Conservation (phyloP, 2,113 vertebrate species). For the Daboia siamensis region DNA sequence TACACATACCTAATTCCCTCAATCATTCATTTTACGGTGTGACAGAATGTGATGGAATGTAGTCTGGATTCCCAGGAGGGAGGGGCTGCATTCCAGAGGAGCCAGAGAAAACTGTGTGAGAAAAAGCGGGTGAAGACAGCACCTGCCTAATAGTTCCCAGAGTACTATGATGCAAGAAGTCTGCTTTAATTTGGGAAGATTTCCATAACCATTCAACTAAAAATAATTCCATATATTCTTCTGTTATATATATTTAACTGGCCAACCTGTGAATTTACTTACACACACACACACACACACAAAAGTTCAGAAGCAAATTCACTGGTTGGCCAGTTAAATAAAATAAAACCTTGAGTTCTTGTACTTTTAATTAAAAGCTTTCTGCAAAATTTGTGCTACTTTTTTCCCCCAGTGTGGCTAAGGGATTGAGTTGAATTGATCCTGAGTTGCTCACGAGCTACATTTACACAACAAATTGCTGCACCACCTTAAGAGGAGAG, state of each 20-base stretch:
- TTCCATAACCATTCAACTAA: not conserved
- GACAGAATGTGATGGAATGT: not conserved
- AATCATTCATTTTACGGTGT: not conserved
- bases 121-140: not conserved
- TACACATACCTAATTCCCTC: not conserved
- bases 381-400: not conserved
- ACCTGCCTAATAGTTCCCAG: not conserved
- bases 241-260: not conserved
- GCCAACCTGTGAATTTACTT: not conserved
- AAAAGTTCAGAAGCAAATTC: not conserved
- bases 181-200: not conserved
- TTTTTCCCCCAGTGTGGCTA: not conserved
- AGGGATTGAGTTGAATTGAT: not conserved
- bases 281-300: too few relatives aligned
- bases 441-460: not conserved
- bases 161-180: not conserved
- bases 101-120: not conserved
- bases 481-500: not conserved
- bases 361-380: not conserved
- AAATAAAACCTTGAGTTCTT: not conserved
- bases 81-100: not conserved
- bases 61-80: not conserved
- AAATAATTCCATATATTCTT: not conserved
- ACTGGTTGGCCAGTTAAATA: not conserved
- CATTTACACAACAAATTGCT: not conserved